Evolutionary conservation across 2,888 invertebrate genomes (phyloP).

Genomic region (Tachina grossa): DNA sequence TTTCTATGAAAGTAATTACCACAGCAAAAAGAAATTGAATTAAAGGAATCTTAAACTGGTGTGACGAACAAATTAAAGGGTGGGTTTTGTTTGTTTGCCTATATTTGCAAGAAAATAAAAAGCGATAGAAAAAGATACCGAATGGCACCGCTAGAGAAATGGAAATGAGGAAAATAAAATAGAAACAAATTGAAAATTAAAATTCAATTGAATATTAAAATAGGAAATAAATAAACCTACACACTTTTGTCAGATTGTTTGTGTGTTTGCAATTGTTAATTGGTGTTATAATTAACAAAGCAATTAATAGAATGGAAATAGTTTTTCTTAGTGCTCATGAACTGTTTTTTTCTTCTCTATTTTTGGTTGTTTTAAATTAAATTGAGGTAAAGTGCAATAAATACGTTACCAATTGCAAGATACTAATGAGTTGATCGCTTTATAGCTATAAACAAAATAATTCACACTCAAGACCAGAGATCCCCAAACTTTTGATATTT

Average conservation of each 20-base stretch:
- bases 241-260: conserved; percentile 2
- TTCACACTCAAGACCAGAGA: conserved; percentile 21
- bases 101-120: conserved; percentile 13
- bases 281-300: conserved; percentile 50
- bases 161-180: not conserved
- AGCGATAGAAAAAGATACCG: not conserved
- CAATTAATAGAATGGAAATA: conserved; percentile 53
- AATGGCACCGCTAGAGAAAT: not conserved
- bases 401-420: conserved; percentile 36
- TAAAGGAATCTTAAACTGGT: not conserved
- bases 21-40: not conserved
- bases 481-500: too few species aligned
- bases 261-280: conserved; percentile 14
- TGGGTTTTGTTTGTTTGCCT: conserved; percentile 20
- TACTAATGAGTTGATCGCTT: not conserved
- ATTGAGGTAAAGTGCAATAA: conserved; percentile 29
- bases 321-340: conserved; percentile 29
- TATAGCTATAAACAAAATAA: conserved; percentile 49
- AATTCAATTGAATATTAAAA: conserved; percentile 43
- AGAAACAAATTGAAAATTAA: conserved; percentile 45
- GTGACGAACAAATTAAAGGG: conserved; percentile 14
- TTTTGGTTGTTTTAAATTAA: not conserved
- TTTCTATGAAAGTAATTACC: conserved; percentile 34
- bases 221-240: conserved; percentile 28
- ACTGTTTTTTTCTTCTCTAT: not conserved